Conservation (phyloP, 2,113 vertebrate species). For the Poecile atricapillus region DNA sequence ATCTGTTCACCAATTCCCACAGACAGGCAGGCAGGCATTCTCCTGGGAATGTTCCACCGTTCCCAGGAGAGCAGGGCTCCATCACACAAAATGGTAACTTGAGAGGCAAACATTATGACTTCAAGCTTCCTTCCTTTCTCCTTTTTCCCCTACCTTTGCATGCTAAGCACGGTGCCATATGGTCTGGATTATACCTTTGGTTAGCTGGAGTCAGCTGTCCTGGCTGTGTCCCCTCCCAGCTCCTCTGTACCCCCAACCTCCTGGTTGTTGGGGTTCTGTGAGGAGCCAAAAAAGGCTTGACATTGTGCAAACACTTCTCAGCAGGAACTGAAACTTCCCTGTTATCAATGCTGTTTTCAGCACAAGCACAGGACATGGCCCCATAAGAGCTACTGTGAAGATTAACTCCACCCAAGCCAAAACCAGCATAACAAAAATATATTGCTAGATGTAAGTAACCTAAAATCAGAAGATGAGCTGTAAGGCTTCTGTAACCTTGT, state of each 20-base stretch:
- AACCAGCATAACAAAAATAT: neutral
- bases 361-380: neutral
- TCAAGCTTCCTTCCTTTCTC: rapidly evolving
- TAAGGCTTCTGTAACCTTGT: neutral
- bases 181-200: neutral
- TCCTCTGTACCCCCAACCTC: neutral
- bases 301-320: neutral
- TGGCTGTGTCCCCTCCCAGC: neutral
- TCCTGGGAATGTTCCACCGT: too few species aligned
- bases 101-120: rapidly evolving
- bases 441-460: neutral
- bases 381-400: rapidly evolving
- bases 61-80: too few species aligned
- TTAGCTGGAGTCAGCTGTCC: neutral
- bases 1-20: neutral
- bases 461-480: neutral
- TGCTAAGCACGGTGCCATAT: rapidly evolving
- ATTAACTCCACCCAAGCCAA: neutral
- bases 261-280: neutral
- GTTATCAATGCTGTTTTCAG: rapidly evolving
- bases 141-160: neutral
- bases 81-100: too few species aligned
- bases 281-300: neutral
- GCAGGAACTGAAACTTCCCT: too few species aligned
- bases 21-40: neutral